phyloP scores from a whole-genome alignment of 1,140 invertebrate genomes.

The Heliconius congener region DNA sequence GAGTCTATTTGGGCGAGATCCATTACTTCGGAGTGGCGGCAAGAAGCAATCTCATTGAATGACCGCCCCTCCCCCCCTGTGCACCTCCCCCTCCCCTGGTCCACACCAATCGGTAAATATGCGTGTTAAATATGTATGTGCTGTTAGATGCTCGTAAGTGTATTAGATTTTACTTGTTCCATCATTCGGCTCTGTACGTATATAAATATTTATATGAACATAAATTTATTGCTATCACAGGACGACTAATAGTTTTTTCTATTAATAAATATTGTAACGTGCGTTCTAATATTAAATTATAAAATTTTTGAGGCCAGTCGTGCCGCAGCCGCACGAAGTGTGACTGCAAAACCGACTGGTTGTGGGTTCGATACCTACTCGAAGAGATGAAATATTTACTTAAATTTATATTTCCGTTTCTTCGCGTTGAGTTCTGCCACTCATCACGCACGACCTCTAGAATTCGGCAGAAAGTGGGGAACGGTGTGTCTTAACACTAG shows the following conservation, averaged over 20 bases:
- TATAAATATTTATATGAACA: conserved; percentile 10
- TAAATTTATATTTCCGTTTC: no score
- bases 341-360: no score
- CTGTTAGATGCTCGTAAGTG: conserved; percentile 78
- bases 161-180: conserved; percentile 78
- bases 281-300: no score
- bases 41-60: conserved; percentile 83
- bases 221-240: background rate
- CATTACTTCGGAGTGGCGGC: conserved; percentile 81
- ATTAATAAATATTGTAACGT: background rate
- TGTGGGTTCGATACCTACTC: no score
- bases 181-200: conserved; percentile 53
- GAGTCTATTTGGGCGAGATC: conserved; percentile 81
- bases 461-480: no score
- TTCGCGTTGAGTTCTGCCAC: no score
- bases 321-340: no score
- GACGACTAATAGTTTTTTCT: background rate
- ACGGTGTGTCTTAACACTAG: no score
- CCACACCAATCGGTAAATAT: conserved; percentile 80
- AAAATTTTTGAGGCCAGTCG: no score
- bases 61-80: conserved; percentile 64
- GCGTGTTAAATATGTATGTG: conserved; percentile 81
- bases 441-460: no score
- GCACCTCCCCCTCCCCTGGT: conserved; percentile 57
- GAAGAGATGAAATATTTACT: no score